A percentile compares a stretch with the other conserved stretches of the same genome.
phyloP scores from a whole-genome alignment of 2,888 invertebrate species.

The Serripes groenlandicus region DNA sequence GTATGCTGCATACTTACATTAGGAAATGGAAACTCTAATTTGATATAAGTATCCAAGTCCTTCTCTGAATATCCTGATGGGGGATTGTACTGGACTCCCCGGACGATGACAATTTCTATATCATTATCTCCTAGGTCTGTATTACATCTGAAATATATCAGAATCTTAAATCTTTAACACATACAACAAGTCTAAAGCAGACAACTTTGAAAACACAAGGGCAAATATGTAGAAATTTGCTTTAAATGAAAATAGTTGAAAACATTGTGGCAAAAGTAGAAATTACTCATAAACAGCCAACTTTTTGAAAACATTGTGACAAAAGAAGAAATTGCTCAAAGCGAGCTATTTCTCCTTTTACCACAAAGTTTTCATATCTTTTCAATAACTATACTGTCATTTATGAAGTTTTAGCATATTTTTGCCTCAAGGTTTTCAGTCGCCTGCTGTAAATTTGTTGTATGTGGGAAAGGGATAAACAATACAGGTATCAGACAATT shows the following conservation, averaged over 20 bases:
- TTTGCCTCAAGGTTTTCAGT: too few relatives aligned
- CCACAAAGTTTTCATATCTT: not conserved
- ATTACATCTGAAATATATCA: conserved; percentile 90
- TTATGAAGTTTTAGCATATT: too few relatives aligned
- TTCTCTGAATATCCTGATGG: conserved; percentile 91
- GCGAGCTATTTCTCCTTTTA: not conserved
- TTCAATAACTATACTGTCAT: too few relatives aligned
- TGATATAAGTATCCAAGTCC: conserved; percentile 97
- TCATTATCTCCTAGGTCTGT: conserved; percentile 97
- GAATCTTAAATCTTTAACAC: too few relatives aligned
- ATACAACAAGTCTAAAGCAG: too few relatives aligned
- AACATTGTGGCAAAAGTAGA: not conserved
- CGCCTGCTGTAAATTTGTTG: too few relatives aligned
- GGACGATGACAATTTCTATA: conserved; percentile 93
- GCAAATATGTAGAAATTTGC: too few relatives aligned
- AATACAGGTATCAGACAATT: too few relatives aligned
- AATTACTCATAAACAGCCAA: not conserved
- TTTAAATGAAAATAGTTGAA: not conserved
- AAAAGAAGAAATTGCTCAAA: not conserved
- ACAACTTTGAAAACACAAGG: not conserved
- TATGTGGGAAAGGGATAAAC: too few relatives aligned
- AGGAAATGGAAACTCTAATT: conserved; percentile 96
- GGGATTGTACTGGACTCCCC: conserved; percentile 93
- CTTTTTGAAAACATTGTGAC: not conserved
- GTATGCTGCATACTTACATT: conserved; percentile 91